A percentile compares a stretch with the other conserved stretches of the same genome.
Evolutionary conservation across 2,888 invertebrate genomes (phyloP).

Genomic region (Phlogophora meticulosa): DNA sequence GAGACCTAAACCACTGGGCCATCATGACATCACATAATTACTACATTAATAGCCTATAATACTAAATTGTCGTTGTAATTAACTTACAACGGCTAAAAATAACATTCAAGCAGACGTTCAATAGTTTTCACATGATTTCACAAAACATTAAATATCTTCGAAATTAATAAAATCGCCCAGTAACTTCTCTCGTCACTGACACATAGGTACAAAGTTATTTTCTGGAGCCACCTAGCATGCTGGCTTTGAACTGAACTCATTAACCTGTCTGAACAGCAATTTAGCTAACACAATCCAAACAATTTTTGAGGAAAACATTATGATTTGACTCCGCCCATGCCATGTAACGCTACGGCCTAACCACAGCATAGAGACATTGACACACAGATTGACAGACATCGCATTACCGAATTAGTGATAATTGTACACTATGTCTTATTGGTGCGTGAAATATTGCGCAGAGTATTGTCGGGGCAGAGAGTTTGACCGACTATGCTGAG

Average conservation of each 20-base stretch:
- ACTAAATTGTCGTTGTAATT: too few relatives aligned
- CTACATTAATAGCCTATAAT: too few relatives aligned
- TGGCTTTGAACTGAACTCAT: constrained; percentile 45
- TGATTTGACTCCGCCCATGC: constrained; percentile 66
- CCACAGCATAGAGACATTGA: constrained; percentile 71
- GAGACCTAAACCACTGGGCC: too few relatives aligned
- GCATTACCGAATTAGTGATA: constrained; percentile 78
- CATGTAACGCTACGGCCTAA: constrained; percentile 71
- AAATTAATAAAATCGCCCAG: too few relatives aligned
- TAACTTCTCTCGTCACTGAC: too few relatives aligned
- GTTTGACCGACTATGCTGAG: neutral
- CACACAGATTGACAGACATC: constrained; percentile 80
- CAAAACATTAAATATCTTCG: too few relatives aligned
- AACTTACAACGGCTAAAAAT: too few relatives aligned
- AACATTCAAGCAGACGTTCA: too few relatives aligned
- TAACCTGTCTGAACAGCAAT: constrained; percentile 40
- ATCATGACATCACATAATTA: too few relatives aligned
- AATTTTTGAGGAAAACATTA: constrained; percentile 57
- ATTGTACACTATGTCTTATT: constrained; percentile 73
- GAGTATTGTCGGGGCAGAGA: constrained; percentile 43
- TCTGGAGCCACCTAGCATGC: constrained; percentile 10
- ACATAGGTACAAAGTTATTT: neutral
- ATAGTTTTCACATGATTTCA: too few relatives aligned
- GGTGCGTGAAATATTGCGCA: constrained; percentile 70
- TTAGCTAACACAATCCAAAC: constrained; percentile 46